Base-by-base conservation (phyloP, 2,888 invertebrate genomes). In the Pristionchus japonicus region DNA sequence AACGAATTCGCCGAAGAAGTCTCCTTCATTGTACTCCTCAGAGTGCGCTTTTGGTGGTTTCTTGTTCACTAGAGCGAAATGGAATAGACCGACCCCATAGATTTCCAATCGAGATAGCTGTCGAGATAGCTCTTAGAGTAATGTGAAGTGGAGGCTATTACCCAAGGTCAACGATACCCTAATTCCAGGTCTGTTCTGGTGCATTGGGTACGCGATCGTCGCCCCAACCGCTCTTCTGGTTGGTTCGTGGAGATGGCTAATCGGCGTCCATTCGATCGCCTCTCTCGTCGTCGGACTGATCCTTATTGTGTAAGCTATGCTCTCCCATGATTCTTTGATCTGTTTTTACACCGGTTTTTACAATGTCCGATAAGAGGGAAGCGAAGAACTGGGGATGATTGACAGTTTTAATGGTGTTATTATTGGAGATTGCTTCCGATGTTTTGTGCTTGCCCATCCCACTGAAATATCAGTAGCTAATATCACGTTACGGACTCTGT, bases 141-240 rank as follows among this genome's bases (percentile, higher is more conserved):
- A n/a, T n/a, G n/a, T n/a, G n/a, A n/a, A n/a, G n/a, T n/a, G n/a
- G n/a, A n/a, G n/a, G n/a, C n/a, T n/a, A n/a, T n/a, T n/a, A n/a
- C n/a, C n/a, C n/a, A n/a, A n/a, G n/a, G n/a, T n/a, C n/a, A n/a
- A n/a, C n/a, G n/a, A n/a, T n/a, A n/a, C n/a, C n/a, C n/a, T n/a
- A n/a, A n/a, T 52, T 61, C 27, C 49, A 86, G 86, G 86, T 34
- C 13, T 86, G 11, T 70, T 86, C 70, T 86, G 86, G 86, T 86
- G 86, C 40, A 23, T 70, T 34, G 86, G 86, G 13, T 86, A 86
- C 34, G 34, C 34, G 43, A 20, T 86, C 20, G 34, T 86, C 20
- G 70, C 86, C 49, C 86, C 86, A 23, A 43, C 52, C 15, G 67
- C 86, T 11, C 43, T 86, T 15, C 49, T 70, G 23, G 86, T 86